Base-by-base conservation (phyloP, 2,888 invertebrate genomes). In the Drosophila tripunctata region DNA sequence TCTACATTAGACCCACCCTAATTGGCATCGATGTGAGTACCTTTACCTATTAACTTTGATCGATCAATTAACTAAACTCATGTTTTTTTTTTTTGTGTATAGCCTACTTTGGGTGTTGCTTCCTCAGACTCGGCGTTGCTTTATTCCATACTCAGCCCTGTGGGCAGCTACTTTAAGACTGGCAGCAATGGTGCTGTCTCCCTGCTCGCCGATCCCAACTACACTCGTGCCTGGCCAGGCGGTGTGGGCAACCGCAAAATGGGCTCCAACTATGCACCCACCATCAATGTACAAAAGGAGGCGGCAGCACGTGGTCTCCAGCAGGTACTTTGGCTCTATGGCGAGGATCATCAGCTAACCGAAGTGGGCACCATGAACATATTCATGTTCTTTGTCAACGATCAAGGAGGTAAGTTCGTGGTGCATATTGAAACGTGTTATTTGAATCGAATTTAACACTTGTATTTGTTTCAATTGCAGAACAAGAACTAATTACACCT, bases 291-390 rank as follows among this genome's bases (percentile, higher is more conserved):
- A 35, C 96, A 96, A 88, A 96, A 96, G 45, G 94, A 95, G 86
- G 96, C 96, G 1, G 91, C 92, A 0, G 92, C 93, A 60, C 93
- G 94, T 84, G 97, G 97, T 1, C 94, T 97, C 75, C 97, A 99
- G 80, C 99, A 99, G 92, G 98, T 98, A 6, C 91, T 99, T 55
- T 99, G 99, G 99, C 92, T 99, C 35, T 98, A 96, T 89, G 99
- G 99, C 2, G 95, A 96, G 0, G 95, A 99, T 87, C 95, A 98
- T 89, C 94, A 97, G 90, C 90, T 99, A 21, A 99, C 99, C 0
- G 99, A 99, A 93, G 98, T 97, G 41, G 99, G 99, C 51, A 97
- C 99, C 10, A 99, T 99, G 99, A 99, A 99, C 90, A 94, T 99
- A 54, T 99, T 99, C 90, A 93, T 98, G 90, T 94, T 96, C 86